phyloP scores from a whole-genome alignment of 2,888 invertebrate species.

The Neria commutata region DNA sequence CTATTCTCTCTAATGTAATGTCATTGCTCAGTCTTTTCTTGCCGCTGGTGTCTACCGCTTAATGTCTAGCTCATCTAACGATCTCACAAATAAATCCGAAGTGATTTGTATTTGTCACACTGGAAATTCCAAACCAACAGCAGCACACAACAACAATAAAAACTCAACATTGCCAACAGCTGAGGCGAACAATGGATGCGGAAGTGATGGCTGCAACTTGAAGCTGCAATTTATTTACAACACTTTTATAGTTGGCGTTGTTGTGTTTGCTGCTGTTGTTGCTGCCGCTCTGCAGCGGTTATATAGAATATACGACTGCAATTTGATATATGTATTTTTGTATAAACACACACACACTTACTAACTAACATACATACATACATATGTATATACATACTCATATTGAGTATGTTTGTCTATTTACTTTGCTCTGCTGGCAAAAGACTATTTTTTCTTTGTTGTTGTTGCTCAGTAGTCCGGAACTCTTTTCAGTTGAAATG shows the following conservation, averaged over 20 bases:
- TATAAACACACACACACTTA: too few relatives aligned
- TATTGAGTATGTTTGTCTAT: slow-evolving; percentile 9
- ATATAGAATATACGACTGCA: too few relatives aligned
- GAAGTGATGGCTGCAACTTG: slow-evolving; percentile 9
- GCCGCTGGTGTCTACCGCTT: too few relatives aligned
- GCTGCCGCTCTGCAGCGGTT: too few relatives aligned
- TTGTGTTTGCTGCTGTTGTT: too few relatives aligned
- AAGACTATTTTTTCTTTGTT: slow-evolving; percentile 10
- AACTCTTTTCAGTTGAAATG: slow-evolving; percentile 5
- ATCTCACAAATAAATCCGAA: slow-evolving; percentile 52
- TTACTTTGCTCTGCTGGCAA: slow-evolving; percentile 4
- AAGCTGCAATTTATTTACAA: slow-evolving; percentile 19
- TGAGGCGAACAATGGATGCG: too few relatives aligned
- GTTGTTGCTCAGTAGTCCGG: background rate
- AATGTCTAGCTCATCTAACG: slow-evolving; percentile 52
- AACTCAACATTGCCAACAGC: too few relatives aligned
- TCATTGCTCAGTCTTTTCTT: too few relatives aligned
- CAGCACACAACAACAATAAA: slow-evolving; percentile 4
- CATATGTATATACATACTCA: slow-evolving; percentile 8
- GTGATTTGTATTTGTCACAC: slow-evolving; percentile 54
- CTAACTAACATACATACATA: too few relatives aligned
- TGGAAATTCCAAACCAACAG: slow-evolving; percentile 42
- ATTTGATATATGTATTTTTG: too few relatives aligned
- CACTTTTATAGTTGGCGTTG: too few relatives aligned
- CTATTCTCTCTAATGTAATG: too few relatives aligned